A percentile compares a stretch with the other conserved stretches of the same genome.
Conservation (phyloP, 2,888 invertebrate species). For the Euzetes globulus region DNA sequence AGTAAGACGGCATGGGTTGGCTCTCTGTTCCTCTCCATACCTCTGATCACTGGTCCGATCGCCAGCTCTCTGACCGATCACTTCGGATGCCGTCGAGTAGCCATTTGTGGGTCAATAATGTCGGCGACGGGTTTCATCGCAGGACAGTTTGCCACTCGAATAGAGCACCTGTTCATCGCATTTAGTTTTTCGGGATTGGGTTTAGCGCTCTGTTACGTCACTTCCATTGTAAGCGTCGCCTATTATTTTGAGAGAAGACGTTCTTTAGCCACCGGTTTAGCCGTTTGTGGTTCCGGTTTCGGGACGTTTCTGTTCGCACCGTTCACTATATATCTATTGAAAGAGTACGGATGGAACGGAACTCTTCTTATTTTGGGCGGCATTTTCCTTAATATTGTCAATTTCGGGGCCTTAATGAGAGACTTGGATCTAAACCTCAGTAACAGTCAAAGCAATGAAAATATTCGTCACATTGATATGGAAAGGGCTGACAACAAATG, state of each 20-base stretch:
- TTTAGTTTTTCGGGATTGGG: slow-evolving; percentile 80
- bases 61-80: slow-evolving; percentile 74
- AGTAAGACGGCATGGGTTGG: slow-evolving; percentile 85
- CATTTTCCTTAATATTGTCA: slow-evolving; percentile 70
- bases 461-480: slow-evolving; percentile 43
- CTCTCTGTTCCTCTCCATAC: slow-evolving; percentile 83
- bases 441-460: slow-evolving; percentile 44
- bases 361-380: slow-evolving; percentile 70
- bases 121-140: slow-evolving; percentile 68
- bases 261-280: slow-evolving; percentile 74
- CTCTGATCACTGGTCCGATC: slow-evolving; percentile 73
- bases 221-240: slow-evolving; percentile 82
- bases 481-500: slow-evolving; percentile 47
- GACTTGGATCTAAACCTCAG: slow-evolving; percentile 59
- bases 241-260: slow-evolving; percentile 79
- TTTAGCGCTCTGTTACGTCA: slow-evolving; percentile 71
- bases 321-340: slow-evolving; percentile 61
- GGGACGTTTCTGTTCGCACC: slow-evolving; percentile 82
- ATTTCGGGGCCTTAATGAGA: slow-evolving; percentile 71
- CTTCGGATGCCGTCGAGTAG: slow-evolving; percentile 71
- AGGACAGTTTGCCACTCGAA: slow-evolving; percentile 63
- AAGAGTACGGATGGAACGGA: slow-evolving; percentile 70
- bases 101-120: slow-evolving; percentile 67
- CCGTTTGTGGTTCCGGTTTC: slow-evolving; percentile 75
- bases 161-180: slow-evolving; percentile 68